Percentiles rank a stretch among this genome's conserved stretches.
phyloP scores from a whole-genome alignment of 2,888 invertebrate genomes.

The Peribatodes rhomboidaria region DNA sequence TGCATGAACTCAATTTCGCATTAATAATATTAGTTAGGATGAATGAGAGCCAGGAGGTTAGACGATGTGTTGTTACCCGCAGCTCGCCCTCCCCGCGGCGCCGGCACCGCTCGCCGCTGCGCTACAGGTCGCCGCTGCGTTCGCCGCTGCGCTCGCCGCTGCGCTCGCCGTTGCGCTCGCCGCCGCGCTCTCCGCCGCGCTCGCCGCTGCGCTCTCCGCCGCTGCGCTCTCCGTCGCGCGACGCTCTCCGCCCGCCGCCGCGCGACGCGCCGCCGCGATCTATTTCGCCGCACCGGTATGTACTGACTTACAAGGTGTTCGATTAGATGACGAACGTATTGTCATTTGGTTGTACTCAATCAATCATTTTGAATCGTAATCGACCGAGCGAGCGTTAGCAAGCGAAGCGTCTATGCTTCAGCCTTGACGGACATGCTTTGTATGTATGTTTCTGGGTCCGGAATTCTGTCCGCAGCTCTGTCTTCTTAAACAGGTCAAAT shows the following conservation, averaged over 20 bases:
- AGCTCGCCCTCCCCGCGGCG: slow-evolving; percentile 83
- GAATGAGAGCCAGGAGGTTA: neutral
- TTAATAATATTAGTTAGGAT: too few species aligned
- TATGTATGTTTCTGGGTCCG: too few species aligned
- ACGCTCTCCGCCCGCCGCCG: slow-evolving; percentile 50
- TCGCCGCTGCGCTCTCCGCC: slow-evolving; percentile 58
- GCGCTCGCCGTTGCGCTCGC: slow-evolving; percentile 68
- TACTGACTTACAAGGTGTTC: slow-evolving; percentile 25
- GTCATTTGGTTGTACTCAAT: too few species aligned
- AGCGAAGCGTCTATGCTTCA: too few species aligned
- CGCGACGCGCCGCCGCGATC: slow-evolving; percentile 62
- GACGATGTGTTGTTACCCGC: slow-evolving; percentile 17
- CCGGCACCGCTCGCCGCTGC: slow-evolving; percentile 75
- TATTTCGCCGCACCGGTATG: slow-evolving; percentile 72
- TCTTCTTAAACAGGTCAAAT: too few species aligned
- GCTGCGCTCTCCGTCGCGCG: slow-evolving; percentile 54
- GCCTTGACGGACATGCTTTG: too few species aligned
- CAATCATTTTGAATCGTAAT: too few species aligned
- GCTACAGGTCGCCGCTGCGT: slow-evolving; percentile 78
- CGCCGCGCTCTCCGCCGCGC: slow-evolving; percentile 56
- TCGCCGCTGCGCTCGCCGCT: slow-evolving; percentile 71
- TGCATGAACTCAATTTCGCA: too few species aligned
- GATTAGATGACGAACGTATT: neutral
- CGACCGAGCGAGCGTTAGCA: too few species aligned
- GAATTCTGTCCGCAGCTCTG: too few species aligned